These are phyloP conservation scores for Brachypteracias leptosomus DNA, from an alignment of 2,113 vertebrate species.

Conservation along the genomic window DNA sequence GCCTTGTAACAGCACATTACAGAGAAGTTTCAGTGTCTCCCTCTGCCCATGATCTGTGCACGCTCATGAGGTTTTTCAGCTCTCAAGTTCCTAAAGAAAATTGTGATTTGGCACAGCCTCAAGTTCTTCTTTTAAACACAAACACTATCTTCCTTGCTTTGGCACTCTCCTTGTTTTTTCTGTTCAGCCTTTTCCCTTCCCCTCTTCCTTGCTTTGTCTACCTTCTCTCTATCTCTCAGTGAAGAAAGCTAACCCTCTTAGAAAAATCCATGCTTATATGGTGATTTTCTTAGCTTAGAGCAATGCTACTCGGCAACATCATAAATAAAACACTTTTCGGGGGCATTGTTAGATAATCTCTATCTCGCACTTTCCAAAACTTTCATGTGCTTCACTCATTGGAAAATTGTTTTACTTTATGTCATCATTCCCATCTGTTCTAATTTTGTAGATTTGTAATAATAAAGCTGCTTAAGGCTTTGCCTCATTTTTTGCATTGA, in stretches of 20 bases:
- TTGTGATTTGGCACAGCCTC: slow-evolving; percentile 36
- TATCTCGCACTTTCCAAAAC: background rate
- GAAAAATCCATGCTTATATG: background rate
- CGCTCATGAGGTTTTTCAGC: background rate
- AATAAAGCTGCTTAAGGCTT: background rate
- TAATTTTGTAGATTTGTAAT: background rate
- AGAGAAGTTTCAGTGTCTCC: background rate
- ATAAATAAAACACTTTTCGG: slow-evolving; percentile 2
- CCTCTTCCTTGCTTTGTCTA: background rate
- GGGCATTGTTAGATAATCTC: background rate
- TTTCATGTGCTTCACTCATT: background rate
- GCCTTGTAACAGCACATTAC: background rate
- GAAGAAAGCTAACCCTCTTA: background rate
- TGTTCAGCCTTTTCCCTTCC: slow-evolving; percentile 28
- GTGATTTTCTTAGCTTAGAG: background rate
- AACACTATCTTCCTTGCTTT: slow-evolving; percentile 25
- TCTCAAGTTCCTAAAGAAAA: slow-evolving; percentile 34
- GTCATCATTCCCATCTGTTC: background rate
- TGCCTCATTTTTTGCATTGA: background rate
- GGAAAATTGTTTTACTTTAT: background rate
- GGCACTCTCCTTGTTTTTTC: slow-evolving; percentile 40
- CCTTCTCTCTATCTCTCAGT: background rate
- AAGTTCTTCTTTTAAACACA: slow-evolving; percentile 49
- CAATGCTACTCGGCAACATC: background rate
- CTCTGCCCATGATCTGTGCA: background rate